Evolutionary conservation across 2,113 vertebrate species (phyloP).

Genomic region (Indicator indicator): DNA sequence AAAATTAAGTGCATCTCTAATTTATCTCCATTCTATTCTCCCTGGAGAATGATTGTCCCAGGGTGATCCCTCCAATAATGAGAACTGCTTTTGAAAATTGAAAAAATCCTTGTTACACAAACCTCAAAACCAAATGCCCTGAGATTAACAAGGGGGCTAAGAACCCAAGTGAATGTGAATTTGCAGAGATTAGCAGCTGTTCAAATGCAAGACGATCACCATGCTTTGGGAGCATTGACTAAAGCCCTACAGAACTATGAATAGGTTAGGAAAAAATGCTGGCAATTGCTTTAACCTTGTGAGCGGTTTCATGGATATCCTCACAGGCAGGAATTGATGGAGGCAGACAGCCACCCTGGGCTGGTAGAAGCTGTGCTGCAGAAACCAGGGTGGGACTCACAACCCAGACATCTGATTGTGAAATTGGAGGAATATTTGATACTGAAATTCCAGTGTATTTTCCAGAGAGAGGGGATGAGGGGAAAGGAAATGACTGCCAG

Average conservation of each 20-base stretch:
- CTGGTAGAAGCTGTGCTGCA: not conserved
- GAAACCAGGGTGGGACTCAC: not conserved
- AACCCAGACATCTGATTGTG: constrained; percentile 17
- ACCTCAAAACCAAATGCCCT: constrained; percentile 32
- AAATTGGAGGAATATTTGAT: constrained; percentile 46
- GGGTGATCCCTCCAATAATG: constrained; percentile 40
- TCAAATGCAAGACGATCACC: constrained; percentile 59
- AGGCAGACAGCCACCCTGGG: not conserved
- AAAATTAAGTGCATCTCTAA: constrained; percentile 47
- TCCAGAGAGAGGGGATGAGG: constrained; percentile 20
- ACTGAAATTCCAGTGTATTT: constrained; percentile 49
- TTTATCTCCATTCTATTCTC: constrained; percentile 46
- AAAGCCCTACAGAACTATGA: constrained; percentile 43
- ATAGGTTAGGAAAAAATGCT: constrained; percentile 68
- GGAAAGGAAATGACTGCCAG: constrained; percentile 22
- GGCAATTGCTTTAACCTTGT: constrained; percentile 33
- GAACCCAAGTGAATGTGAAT: not conserved
- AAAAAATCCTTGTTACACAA: constrained; percentile 39
- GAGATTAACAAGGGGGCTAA: constrained; percentile 17
- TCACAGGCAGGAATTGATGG: not conserved
- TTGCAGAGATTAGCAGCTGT: constrained; percentile 54
- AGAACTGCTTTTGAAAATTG: constrained; percentile 28
- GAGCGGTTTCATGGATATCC: constrained; percentile 39
- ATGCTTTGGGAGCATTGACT: constrained; percentile 29
- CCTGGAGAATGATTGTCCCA: constrained; percentile 52